Evolutionary conservation across 1,140 invertebrate species (phyloP), one percentile per base, ranked within the genome.

Genomic region (Cherax destructor): DNA sequence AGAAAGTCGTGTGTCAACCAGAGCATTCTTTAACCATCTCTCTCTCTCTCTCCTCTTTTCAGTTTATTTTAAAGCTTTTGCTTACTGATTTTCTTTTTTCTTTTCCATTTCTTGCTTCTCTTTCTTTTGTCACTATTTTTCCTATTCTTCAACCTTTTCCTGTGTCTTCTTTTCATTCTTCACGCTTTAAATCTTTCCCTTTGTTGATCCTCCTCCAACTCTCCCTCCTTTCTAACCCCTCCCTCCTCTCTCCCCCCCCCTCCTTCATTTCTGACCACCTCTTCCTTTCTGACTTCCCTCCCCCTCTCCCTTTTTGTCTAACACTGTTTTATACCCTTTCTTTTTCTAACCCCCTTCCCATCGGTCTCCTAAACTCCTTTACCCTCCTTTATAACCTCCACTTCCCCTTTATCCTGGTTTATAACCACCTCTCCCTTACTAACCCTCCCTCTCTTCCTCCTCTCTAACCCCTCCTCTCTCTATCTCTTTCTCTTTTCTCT

Each of bases 401-500:
- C 30, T 41, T 41, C 30, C 30, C 2, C 30, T 41, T 0, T 41
- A 0, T 41, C 30, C 30, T 41, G 30, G 2, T 41, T 41, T 41
- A 41, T 41, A 41, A 41, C 30, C 30, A 41, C 30, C 30, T 41
- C 30, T 41, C 52, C 11, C 52, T 56, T 13, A 9, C 52, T 56
- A 13, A 9, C 52, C 11, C 52, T 56, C 52, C 11, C 52, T 56
- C 52, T 56, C 7, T 56, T 3, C 11, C 52, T 56, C 30, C 52
- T 56, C 3, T 56, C 52, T 56, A 7, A 9, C 52, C 3, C 7
- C 3, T 3, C 3, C 11, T 56, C 52, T 56, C 52, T 74, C 72
- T 74, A 0, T 56, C 78, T 80, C 78, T 80, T 41, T 80, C 78
- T 80, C 78, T 80, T 80, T 41, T 80, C 78, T 80, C 78, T 80